These are phyloP conservation scores for Sitobion miscanthi DNA, from an alignment of 1,140 invertebrate species.

Conservation along the genomic window DNA sequence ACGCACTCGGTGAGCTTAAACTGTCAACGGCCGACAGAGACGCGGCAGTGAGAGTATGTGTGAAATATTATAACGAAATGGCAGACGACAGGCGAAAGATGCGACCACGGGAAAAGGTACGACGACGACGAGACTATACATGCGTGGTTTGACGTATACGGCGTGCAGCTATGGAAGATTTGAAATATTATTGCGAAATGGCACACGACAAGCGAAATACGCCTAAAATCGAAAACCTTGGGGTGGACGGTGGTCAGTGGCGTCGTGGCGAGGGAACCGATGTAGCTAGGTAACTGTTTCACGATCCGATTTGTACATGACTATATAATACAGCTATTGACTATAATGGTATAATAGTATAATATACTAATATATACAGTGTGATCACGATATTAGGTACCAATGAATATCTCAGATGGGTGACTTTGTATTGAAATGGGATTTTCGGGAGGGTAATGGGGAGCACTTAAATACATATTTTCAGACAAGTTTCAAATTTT, in stretches of 20 bases:
- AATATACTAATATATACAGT: neutral
- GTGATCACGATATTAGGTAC: too few relatives aligned
- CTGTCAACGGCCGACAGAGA: neutral
- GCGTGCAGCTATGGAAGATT: neutral
- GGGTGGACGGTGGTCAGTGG: too few relatives aligned
- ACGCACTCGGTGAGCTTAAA: neutral
- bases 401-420: too few relatives aligned
- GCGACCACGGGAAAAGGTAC: neutral
- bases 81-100: neutral
- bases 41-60: neutral
- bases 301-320: neutral
- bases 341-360: neutral
- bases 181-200: constrained; percentile 7
- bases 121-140: too few relatives aligned
- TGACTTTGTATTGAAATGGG: too few relatives aligned
- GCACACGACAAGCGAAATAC: neutral
- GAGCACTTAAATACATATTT: too few relatives aligned
- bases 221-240: neutral
- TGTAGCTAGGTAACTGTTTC: neutral
- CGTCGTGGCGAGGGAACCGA: neutral
- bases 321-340: too few relatives aligned
- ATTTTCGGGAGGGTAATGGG: too few relatives aligned
- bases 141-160: neutral
- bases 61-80: neutral
- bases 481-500: too few relatives aligned